Percentiles rank a stretch among this genome's conserved stretches.
These are phyloP conservation scores for Anastatus disparis DNA, from an alignment of 1,140 invertebrate genomes.

Conservation along the genomic window DNA sequence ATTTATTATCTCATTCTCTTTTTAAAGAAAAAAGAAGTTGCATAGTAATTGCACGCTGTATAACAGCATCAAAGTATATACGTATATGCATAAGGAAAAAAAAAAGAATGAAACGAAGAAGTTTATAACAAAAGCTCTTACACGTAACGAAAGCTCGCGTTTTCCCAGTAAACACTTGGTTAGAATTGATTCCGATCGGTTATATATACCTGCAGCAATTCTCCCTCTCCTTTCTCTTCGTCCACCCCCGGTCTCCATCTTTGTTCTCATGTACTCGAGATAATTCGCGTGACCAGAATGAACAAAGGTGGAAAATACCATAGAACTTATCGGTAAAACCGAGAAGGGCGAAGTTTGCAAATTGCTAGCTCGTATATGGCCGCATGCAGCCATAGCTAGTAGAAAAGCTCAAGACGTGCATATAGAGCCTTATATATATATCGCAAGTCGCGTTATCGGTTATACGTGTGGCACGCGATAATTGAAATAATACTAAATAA, in stretches of 20 bases:
- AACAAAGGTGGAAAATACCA: constrained; percentile 30
- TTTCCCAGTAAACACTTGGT: constrained; percentile 15
- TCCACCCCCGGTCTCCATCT: no score
- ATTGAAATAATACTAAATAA: constrained; percentile 62
- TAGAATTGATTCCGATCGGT: constrained; percentile 16
- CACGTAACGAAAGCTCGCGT: constrained; percentile 14
- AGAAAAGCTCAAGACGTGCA: constrained; percentile 40
- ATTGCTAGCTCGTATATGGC: constrained; percentile 35
- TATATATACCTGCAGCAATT: neutral
- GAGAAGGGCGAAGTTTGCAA: constrained; percentile 29
- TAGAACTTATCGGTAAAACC: constrained; percentile 19
- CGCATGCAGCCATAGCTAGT: no score
- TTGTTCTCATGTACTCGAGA: constrained; percentile 1
- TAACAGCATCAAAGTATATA: no score
- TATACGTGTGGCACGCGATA: constrained; percentile 58
- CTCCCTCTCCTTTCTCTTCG: no score
- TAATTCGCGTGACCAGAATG: constrained; percentile 29
- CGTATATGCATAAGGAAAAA: no score
- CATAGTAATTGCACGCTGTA: no score
- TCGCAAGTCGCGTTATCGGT: constrained; percentile 53
- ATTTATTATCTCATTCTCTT: no score
- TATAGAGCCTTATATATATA: neutral
- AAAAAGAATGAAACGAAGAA: no score
- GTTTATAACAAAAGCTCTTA: neutral
- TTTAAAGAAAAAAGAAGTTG: no score